These are phyloP conservation scores for Eumeta japonica DNA, from an alignment of 1,140 invertebrate species.

Conservation along the genomic window DNA sequence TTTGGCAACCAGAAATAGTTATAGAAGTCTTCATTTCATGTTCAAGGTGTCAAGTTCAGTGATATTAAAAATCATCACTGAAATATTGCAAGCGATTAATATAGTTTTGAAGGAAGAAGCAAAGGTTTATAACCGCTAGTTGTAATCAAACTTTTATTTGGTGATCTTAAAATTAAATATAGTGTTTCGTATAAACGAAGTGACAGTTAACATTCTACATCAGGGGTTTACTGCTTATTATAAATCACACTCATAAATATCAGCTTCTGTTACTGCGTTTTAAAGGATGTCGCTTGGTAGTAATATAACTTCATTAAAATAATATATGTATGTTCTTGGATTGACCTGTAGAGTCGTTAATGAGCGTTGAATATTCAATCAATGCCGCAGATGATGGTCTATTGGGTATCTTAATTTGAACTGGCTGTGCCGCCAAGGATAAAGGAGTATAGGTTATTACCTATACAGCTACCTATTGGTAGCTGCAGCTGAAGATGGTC, in stretches of 20 bases:
- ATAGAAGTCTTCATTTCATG: conserved; percentile 18
- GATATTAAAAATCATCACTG: conserved; percentile 14
- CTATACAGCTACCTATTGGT: too few species aligned
- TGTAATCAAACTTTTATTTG: too few species aligned
- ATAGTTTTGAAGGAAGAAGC: conserved; percentile 14
- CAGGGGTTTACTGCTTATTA: not conserved
- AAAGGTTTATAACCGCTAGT: conserved; percentile 15
- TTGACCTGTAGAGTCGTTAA: too few species aligned
- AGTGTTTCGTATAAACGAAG: too few species aligned
- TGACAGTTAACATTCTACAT: not conserved
- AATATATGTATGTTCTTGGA: too few species aligned
- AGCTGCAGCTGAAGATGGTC: not conserved
- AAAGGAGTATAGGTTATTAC: too few species aligned
- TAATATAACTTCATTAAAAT: too few species aligned
- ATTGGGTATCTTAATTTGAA: too few species aligned
- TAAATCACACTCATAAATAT: not conserved
- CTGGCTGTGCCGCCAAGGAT: too few species aligned
- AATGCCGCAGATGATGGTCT: too few species aligned
- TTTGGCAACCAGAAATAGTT: conserved; percentile 23
- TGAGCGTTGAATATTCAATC: too few species aligned
- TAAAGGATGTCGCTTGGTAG: too few species aligned
- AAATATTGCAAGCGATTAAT: conserved; percentile 16
- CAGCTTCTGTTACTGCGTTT: not conserved
- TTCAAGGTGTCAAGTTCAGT: conserved; percentile 13
- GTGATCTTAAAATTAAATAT: not conserved